phyloP scores from a whole-genome alignment of 2,888 invertebrate genomes.

The Boloria selene region DNA sequence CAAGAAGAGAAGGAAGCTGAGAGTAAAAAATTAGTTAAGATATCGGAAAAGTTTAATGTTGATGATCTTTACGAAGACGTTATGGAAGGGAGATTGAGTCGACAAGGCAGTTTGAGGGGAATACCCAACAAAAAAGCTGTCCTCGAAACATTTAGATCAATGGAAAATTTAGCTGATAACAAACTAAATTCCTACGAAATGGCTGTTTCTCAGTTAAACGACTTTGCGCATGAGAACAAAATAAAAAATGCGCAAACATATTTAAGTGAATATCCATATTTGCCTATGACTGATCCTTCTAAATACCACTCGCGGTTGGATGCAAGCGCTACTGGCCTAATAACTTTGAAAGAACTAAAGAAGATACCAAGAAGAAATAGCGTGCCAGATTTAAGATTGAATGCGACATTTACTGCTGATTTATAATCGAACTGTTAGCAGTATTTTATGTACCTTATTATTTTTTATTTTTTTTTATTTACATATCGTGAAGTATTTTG shows the following conservation, averaged over 20 bases:
- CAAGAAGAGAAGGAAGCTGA: conserved; percentile 53
- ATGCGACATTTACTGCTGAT: conserved; percentile 66
- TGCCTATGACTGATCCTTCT: conserved; percentile 76
- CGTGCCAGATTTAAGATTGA: conserved; percentile 73
- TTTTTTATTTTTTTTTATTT: conserved; percentile 23
- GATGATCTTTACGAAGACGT: conserved; percentile 78
- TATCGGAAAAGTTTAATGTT: conserved; percentile 79
- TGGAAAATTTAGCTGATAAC: conserved; percentile 70
- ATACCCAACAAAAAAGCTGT: conserved; percentile 81
- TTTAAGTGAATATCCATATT: conserved; percentile 74
- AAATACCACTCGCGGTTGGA: conserved; percentile 75
- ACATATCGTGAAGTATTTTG: conserved; percentile 30
- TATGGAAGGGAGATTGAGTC: conserved; percentile 71
- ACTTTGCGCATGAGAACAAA: conserved; percentile 64
- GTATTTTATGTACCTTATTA: conserved; percentile 37
- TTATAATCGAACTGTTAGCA: conserved; percentile 41
- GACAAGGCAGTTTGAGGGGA: conserved; percentile 77
- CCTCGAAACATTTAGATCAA: conserved; percentile 76
- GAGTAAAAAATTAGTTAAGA: conserved; percentile 65
- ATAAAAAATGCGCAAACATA: conserved; percentile 71
- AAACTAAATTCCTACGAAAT: conserved; percentile 71
- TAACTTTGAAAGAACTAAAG: conserved; percentile 70
- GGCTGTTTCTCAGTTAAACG: conserved; percentile 60
- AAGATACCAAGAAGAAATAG: conserved; percentile 70
- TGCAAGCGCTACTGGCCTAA: conserved; percentile 70